Evolutionary conservation across 2,797 vertebrate species (phyloP), one percentile per base, ranked within the genome.

Genomic region (Epinephelus malabaricus): DNA sequence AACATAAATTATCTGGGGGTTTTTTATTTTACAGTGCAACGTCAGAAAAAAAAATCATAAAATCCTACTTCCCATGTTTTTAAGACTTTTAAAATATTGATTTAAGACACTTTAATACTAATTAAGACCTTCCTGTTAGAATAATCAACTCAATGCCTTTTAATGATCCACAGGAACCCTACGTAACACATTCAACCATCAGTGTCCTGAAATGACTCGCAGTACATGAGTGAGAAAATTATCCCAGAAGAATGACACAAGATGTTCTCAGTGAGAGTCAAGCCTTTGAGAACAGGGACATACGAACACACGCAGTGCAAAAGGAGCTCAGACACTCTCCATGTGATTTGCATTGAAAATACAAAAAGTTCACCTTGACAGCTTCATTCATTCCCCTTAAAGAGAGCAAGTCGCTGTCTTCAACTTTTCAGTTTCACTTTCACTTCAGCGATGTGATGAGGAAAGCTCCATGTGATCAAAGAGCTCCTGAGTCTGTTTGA

Each of bases 391-490:
- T 46, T 69, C 30, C 40, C 45, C 11, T 56, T 49, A 62, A 47
- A 56, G 19, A 34, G n/a, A 43, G 51, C n/a, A 25, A 27, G 12
- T 6, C 30, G 21, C 43, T 21, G 47, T 75, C 55, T 6, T 34
- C 58, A 51, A 64, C 4, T 25, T 58, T 56, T 56, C 5, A 30
- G 40, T 43, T 43, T 43, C 2, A 13, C 45, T 45, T 45, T 68
- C 6, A 0, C 19, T 56, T 58, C 40, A 70, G 61, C 5, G 14
- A 12, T 40, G 11, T 30, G 43, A 46, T 25, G 12, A 49, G 72
- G 43, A 61, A 34, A 67, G 15, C 27, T 14, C 30, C 15, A 15
- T 15, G 5, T 45, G 78, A 76, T 76, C 60, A 76, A 75, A 72
- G 40, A 66, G 43, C 45, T 27, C 11, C 51, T 18, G 34, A 2